phyloP scores from a whole-genome alignment of 2,888 invertebrate genomes.

The Lycocerus yunnanus region DNA sequence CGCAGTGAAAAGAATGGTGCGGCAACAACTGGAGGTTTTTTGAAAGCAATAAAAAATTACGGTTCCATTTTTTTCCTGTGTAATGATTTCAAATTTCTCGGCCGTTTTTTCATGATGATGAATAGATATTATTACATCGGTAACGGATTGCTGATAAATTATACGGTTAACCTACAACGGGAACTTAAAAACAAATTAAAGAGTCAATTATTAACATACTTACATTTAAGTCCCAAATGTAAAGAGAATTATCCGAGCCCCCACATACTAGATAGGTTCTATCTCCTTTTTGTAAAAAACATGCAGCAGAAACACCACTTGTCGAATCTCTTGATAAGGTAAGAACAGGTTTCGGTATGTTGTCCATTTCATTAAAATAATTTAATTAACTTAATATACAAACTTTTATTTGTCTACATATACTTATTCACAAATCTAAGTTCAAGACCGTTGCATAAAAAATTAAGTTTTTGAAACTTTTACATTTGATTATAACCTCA shows the following conservation, averaged over 20 bases:
- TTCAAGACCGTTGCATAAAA: no score
- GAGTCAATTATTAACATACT: slow-evolving; percentile 28
- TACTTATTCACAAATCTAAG: no score
- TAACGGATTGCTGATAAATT: slow-evolving; percentile 67
- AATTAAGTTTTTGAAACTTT: no score
- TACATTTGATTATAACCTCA: no score
- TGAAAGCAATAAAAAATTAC: slow-evolving; percentile 68
- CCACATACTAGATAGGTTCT: neutral
- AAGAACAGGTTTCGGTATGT: neutral
- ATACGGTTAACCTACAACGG: slow-evolving; percentile 71
- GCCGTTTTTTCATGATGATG: slow-evolving; percentile 62
- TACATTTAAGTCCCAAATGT: slow-evolving; percentile 82
- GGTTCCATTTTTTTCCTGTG: slow-evolving; percentile 75
- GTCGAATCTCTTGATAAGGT: neutral
- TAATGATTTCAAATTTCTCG: slow-evolving; percentile 62
- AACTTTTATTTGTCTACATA: no score
- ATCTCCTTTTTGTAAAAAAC: neutral
- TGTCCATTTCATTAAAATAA: neutral
- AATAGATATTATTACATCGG: slow-evolving; percentile 67
- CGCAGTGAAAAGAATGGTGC: slow-evolving; percentile 62
- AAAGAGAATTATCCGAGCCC: slow-evolving; percentile 58
- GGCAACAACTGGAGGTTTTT: slow-evolving; percentile 65
- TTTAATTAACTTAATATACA: no score
- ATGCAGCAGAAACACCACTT: neutral
- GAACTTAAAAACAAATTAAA: slow-evolving; percentile 6